Conservation (phyloP, 92 coral and sea anemone species). For the Scolanthus callimorphus region DNA sequence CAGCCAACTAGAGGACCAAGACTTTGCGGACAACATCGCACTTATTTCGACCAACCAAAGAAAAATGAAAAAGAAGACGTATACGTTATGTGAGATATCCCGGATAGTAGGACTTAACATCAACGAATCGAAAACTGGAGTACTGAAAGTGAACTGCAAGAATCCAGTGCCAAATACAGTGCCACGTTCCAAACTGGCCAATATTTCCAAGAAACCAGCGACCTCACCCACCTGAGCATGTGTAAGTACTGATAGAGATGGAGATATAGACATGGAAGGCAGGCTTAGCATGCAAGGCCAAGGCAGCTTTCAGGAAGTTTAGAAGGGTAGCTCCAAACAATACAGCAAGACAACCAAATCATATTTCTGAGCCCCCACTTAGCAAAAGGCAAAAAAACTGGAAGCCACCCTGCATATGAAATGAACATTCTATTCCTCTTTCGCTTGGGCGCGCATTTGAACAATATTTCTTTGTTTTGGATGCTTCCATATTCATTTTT, state of each 20-base stretch:
- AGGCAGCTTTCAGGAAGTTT: background rate
- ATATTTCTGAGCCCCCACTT: too few relatives aligned
- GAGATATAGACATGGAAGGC: background rate
- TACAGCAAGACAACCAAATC: background rate
- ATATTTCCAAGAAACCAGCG: background rate
- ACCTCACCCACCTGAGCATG: background rate
- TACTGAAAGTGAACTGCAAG: background rate
- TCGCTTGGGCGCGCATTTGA: too few relatives aligned
- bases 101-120: background rate
- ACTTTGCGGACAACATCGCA: conserved; percentile 6
- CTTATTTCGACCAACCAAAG: background rate
- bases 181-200: background rate
- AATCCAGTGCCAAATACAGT: background rate
- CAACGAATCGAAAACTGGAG: background rate
- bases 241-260: background rate
- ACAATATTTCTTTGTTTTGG: too few relatives aligned
- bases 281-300: background rate
- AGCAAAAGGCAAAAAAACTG: too few relatives aligned
- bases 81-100: background rate
- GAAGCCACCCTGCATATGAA: too few relatives aligned
- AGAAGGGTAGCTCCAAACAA: background rate
- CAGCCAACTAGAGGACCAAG: conserved; percentile 1
- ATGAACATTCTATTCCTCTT: too few relatives aligned
- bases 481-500: too few relatives aligned
- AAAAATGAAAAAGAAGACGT: background rate